Evolutionary conservation across 1,140 invertebrate genomes (phyloP).

Genomic region (Chironomus striatipennis): DNA sequence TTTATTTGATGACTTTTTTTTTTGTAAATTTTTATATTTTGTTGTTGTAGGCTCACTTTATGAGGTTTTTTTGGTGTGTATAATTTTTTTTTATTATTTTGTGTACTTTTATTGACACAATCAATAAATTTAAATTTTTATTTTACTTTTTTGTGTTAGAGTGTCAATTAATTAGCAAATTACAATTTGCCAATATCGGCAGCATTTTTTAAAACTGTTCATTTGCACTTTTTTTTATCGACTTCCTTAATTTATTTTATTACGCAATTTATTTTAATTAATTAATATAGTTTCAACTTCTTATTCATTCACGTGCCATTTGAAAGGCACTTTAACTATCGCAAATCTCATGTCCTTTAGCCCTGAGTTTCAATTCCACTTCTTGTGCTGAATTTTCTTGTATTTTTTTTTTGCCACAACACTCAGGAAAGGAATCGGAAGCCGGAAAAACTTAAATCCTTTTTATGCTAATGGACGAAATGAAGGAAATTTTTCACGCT

Average conservation of each 20-base stretch:
- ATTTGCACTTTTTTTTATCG: no score
- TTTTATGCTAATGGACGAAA: slow-evolving; percentile 20
- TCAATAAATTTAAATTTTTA: neutral
- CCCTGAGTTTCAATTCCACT: slow-evolving; percentile 18
- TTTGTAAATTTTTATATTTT: no score
- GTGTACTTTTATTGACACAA: neutral
- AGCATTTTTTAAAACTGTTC: no score
- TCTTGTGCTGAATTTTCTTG: neutral
- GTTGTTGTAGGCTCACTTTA: neutral
- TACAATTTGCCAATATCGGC: no score
- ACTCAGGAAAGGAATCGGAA: neutral
- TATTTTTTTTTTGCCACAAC: neutral
- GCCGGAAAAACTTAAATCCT: slow-evolving; percentile 22
- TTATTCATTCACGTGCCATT: neutral
- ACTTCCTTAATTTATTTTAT: no score
- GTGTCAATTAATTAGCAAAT: neutral
- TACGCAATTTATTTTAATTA: neutral
- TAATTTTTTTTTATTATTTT: slow-evolving; percentile 9
- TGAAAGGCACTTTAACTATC: neutral
- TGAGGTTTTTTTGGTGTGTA: neutral
- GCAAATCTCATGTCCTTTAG: neutral
- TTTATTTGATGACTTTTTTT: neutral
- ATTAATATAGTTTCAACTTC: neutral
- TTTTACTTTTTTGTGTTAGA: neutral
- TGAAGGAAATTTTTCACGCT: neutral